Conservation (phyloP, 1,140 invertebrate genomes). For the Batillaria attramentaria region DNA sequence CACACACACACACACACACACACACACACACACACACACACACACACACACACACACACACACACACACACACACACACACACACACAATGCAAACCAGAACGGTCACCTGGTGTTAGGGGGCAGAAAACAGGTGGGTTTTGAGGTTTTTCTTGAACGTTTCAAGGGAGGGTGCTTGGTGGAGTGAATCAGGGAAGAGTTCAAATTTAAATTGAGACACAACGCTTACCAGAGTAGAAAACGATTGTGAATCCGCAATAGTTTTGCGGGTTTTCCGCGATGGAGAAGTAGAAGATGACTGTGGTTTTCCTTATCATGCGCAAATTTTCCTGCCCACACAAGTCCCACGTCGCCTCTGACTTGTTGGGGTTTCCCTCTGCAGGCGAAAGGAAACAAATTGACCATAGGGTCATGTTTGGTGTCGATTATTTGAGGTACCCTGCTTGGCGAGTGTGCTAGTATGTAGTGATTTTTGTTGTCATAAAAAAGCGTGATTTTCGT, state of each 20-base stretch:
- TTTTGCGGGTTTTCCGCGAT: no score
- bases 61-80: neutral
- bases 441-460: neutral
- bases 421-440: neutral
- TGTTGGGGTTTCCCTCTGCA: neutral
- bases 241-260: neutral
- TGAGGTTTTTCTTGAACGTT: neutral
- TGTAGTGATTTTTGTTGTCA: neutral
- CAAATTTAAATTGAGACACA: neutral
- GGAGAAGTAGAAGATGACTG: neutral
- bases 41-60: conserved; percentile 2
- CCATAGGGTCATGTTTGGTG: neutral
- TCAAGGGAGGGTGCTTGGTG: neutral
- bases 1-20: neutral
- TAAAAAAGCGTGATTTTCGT: neutral
- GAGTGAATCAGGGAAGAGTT: no score
- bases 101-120: neutral
- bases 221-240: neutral
- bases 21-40: conserved; percentile 2
- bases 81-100: neutral
- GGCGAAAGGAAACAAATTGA: neutral
- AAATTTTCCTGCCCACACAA: neutral
- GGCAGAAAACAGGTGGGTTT: neutral
- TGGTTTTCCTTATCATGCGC: neutral
- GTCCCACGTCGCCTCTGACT: neutral